phyloP scores from a whole-genome alignment of 2,888 invertebrate genomes.

The Carterocephalus palaemon region DNA sequence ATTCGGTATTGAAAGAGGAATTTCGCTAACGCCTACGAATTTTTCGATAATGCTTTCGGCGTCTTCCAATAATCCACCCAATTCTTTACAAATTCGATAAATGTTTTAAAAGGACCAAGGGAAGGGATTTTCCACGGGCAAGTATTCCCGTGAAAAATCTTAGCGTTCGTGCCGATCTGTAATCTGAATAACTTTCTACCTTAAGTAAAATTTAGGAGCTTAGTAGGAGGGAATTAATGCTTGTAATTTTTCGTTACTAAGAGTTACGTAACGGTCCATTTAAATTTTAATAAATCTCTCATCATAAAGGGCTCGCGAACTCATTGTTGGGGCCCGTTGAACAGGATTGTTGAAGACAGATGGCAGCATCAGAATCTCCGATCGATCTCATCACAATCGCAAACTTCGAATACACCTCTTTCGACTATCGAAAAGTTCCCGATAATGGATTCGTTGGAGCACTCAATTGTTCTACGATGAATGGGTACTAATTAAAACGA shows the following conservation, averaged over 20 bases:
- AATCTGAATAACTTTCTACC: constrained; percentile 1
- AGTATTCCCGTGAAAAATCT: background rate
- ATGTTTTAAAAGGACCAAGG: background rate
- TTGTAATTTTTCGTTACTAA: too few species aligned
- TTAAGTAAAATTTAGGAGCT: background rate
- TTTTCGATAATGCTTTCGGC: constrained; percentile 48
- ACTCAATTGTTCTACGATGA: constrained; percentile 76
- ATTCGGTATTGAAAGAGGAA: constrained; percentile 40
- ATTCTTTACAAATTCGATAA: constrained; percentile 2
- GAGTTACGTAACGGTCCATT: too few species aligned
- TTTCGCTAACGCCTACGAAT: constrained; percentile 51
- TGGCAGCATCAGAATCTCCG: constrained; percentile 44
- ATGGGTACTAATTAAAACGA: constrained; percentile 80
- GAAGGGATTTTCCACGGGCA: too few species aligned
- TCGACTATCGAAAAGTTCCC: constrained; percentile 76
- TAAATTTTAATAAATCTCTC: too few species aligned
- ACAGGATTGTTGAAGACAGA: constrained; percentile 35
- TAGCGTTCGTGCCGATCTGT: background rate
- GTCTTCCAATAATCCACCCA: constrained; percentile 38
- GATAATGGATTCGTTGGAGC: constrained; percentile 76
- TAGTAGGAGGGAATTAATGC: background rate
- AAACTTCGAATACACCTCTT: constrained; percentile 74
- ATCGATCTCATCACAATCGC: constrained; percentile 58
- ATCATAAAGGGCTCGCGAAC: too few species aligned
- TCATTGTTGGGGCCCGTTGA: background rate